Evolutionary conservation across 2,113 vertebrate species (phyloP).

Genomic region (Odocoileus hemionus): DNA sequence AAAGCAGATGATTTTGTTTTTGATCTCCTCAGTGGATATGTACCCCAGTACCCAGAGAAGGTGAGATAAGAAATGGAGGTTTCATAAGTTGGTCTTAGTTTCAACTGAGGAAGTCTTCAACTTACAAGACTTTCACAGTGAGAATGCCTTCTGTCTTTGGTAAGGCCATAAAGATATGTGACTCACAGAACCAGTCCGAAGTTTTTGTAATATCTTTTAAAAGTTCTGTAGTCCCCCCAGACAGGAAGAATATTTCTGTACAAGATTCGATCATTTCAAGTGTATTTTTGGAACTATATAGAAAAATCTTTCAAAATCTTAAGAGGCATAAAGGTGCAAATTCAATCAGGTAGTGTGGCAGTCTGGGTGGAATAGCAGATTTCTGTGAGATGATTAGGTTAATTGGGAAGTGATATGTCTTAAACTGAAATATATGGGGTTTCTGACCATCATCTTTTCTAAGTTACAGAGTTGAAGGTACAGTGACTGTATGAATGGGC

Average conservation of each 20-base stretch:
- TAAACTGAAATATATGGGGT: not conserved
- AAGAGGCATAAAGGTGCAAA: not conserved
- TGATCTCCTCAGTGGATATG: not conserved
- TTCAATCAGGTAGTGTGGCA: not conserved
- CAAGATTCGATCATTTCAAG: not conserved
- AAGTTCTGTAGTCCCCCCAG: not conserved
- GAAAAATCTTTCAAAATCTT: conserved; percentile 11
- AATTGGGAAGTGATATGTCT: not conserved
- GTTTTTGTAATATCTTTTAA: not conserved
- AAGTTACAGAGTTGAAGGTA: not conserved
- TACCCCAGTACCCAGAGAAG: not conserved
- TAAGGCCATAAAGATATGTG: not conserved
- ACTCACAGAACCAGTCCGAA: not conserved
- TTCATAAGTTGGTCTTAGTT: not conserved
- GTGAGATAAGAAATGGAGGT: not conserved
- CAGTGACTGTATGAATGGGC: not conserved
- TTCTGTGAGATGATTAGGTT: not conserved
- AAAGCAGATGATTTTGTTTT: not conserved
- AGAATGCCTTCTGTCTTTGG: not conserved
- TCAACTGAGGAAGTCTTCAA: not conserved
- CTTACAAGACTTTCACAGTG: not conserved
- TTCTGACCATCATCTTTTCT: not conserved
- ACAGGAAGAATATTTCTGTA: not conserved
- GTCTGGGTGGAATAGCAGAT: not conserved
- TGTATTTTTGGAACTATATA: not conserved